Conservation (phyloP, 2,888 invertebrate genomes). For the Nesidiocoris tenuis region DNA sequence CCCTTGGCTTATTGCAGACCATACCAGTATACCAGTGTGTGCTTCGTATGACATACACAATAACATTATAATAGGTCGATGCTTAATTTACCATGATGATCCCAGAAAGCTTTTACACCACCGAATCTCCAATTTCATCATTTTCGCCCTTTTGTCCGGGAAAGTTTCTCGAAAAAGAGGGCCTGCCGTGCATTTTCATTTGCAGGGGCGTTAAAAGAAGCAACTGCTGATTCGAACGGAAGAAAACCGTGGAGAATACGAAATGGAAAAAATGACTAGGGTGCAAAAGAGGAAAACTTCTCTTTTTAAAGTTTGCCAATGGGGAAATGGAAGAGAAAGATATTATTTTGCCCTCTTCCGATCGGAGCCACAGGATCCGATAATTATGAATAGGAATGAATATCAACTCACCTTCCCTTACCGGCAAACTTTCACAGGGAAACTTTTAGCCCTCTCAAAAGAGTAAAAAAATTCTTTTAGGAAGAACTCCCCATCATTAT, state of each 20-base stretch:
- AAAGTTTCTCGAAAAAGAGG: no score
- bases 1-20: no score
- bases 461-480: neutral
- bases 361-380: constrained; percentile 15
- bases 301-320: neutral
- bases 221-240: neutral
- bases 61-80: no score
- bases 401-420: constrained; percentile 5
- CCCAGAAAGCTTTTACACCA: no score
- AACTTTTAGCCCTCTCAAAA: neutral
- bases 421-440: neutral
- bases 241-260: neutral
- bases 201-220: neutral
- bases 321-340: no score
- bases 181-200: no score
- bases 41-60: no score
- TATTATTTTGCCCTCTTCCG: constrained; percentile 4
- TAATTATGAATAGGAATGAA: constrained; percentile 30
- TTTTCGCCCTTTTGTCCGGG: no score
- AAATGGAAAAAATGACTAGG: neutral
- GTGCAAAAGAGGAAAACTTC: neutral
- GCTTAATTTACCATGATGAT: no score
- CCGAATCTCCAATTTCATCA: no score
- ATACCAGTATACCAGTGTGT: no score
- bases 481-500: neutral